Conservation (phyloP, 2,113 vertebrate genomes). For the Laticauda colubrina region DNA sequence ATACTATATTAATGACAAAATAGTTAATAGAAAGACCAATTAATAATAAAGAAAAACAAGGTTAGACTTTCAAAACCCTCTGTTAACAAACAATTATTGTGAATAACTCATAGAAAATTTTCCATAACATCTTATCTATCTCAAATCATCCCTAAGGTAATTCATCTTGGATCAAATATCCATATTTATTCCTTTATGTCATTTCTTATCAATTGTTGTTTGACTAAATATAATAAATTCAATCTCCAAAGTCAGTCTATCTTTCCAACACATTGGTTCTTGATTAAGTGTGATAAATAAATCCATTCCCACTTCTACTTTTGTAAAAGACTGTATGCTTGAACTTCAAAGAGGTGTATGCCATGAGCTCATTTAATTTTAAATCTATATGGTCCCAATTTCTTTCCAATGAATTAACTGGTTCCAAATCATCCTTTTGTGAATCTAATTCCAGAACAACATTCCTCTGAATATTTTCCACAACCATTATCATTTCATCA, state of each 20-base stretch:
- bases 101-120: background rate
- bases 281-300: background rate
- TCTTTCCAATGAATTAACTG: too few relatives aligned
- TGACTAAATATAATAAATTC: background rate
- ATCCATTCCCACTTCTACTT: background rate
- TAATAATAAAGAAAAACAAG: too few relatives aligned
- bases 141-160: background rate
- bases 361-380: too few relatives aligned
- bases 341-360: too few relatives aligned
- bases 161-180: background rate
- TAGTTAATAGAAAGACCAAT: too few relatives aligned
- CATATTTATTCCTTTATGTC: background rate
- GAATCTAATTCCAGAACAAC: too few relatives aligned
- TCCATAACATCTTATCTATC: background rate
- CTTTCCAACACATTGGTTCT: background rate
- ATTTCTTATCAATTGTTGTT: background rate
- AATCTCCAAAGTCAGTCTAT: background rate
- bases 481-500: too few relatives aligned
- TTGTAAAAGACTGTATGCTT: too few relatives aligned
- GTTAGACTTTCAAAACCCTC: background rate
- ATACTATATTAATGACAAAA: too few relatives aligned
- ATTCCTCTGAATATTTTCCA: too few relatives aligned
- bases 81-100: background rate
- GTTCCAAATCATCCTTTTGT: too few relatives aligned
- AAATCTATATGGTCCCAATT: too few relatives aligned